Evolutionary conservation across 2,113 vertebrate genomes (phyloP), one percentile per base, ranked within the genome.

Genomic region (Protobothrops flavoviridis): DNA sequence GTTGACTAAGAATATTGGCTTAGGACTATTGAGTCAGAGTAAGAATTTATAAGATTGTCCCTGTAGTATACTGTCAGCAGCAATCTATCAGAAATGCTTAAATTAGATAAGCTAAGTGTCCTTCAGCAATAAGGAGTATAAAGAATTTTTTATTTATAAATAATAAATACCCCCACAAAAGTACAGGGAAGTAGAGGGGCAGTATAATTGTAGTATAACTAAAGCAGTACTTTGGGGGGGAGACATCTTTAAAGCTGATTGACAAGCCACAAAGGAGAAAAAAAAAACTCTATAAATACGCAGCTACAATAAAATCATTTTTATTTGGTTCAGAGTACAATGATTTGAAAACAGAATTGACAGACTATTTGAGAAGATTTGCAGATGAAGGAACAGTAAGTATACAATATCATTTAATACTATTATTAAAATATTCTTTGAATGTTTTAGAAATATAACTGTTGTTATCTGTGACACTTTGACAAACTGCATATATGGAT

Each of bases 381-480:
- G 98, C 97, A 93, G 97, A 98, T 91, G 98, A 99, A 97, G 98
- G 98, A 96, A 99, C 99, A 98, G 99, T 99, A 98, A 97, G 98
- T 89, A 87, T 90, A 26, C 53, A 20, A 64, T 15, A 7, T 5
- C 85, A 29, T 55, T 43, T 56, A 5, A 64, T 11, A 87, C 21
- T 50, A 33, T 50, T 87, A 20, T 9, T 48, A 61, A 61, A 48
- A 3, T 33, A 50, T 87, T 24, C 11, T 87, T 61, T 57, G 56
- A 59, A 23, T 52, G 88, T 11, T 91, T 43, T 11, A 86, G 55
- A 91, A 91, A 91, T 91, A 23, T 24, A 91, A 15, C 29, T 48
- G 15, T 15, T 48, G 26, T 12, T 57, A 33, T 17, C 43, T 61
- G 20, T 24, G 17, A 33, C 33, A 81, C 33, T 81, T 8, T 39